Base-by-base conservation (phyloP, 2,113 vertebrate genomes). In the Lophius piscatorius region DNA sequence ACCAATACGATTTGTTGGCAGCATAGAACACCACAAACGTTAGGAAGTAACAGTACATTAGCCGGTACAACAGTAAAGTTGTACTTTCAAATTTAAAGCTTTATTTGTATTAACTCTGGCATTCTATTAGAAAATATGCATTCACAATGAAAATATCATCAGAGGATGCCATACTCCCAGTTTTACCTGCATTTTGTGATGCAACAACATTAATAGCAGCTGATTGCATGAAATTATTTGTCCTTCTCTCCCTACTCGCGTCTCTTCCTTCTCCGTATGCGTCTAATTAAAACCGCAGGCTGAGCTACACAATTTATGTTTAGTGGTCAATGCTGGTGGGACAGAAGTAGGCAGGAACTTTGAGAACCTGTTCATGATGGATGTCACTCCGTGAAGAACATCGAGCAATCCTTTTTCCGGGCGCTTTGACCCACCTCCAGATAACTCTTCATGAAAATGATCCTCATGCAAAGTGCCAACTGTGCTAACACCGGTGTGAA, bases 261-360 rank as follows among this genome's bases (percentile, higher is more conserved):
- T 31, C 36, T 48, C 35, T 35, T 58, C 7, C 48, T 38, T 76
- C 71, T 44, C 74, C 75, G 42, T 74, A 51, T 74, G 58, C 57
- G 56, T 84, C 78, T 81, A 78, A 79, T 82, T 84, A 79, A 77
- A 80, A 66, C 49, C 69, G 70, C 66, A 70, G 65, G 74, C 57
- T 50, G 66, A 81, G 72, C 66, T 38, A 24, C 55, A 72, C 73
- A 66, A 68, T 85, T 86, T 71, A 71, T 74, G 42, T 59, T 44
- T 63, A 79, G 66, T 64, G 65, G 55, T 63, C 66, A 55, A 69
- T 52, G 63, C 48, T 58, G 67, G 78, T 54, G 60, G 74, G 71
- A 69, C 72, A 36, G 65, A 63, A 45, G 44, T 55, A 70, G 66
- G 72, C 69, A 57, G 62, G 58, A 63, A 72, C 71, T 68, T 23